A percentile compares a stretch with the other conserved stretches of the same genome.
phyloP scores from a whole-genome alignment of 2,113 vertebrate genomes.

The Crotalus helleri region DNA sequence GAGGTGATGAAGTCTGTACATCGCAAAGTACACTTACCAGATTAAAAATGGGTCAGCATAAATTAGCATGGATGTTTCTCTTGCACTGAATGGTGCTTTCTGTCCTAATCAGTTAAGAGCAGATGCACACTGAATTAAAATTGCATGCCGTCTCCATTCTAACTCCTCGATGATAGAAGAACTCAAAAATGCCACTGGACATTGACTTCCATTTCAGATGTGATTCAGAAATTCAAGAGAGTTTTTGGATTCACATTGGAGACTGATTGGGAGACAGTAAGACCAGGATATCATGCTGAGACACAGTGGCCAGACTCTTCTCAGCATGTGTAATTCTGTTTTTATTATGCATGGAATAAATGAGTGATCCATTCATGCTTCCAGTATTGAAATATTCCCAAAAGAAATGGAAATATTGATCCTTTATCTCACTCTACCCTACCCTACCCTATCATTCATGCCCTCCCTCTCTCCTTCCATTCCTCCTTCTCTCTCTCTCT shows the following conservation, averaged over 20 bases:
- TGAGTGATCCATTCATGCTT: neutral
- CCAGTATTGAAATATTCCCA: neutral
- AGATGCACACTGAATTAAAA: neutral
- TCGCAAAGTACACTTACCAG: slow-evolving; percentile 42
- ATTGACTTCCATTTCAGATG: neutral
- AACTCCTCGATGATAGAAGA: neutral
- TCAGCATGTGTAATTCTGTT: neutral
- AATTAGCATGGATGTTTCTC: slow-evolving; percentile 34
- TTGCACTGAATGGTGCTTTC: neutral
- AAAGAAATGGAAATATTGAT: neutral
- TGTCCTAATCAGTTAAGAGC: neutral
- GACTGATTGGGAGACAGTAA: neutral
- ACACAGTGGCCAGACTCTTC: neutral
- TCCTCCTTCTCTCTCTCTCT: no score
- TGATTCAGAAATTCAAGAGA: neutral
- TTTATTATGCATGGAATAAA: neutral
- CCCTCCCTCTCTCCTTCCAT: neutral
- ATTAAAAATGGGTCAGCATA: slow-evolving; percentile 33
- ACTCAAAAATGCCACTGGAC: neutral
- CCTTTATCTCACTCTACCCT: neutral
- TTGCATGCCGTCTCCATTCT: neutral
- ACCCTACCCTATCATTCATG: neutral
- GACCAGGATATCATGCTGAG: neutral
- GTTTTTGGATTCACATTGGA: neutral
- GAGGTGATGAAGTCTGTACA: slow-evolving; percentile 19